A percentile compares a stretch with the other conserved stretches of the same genome.
These are phyloP conservation scores for Mantis religiosa DNA, from an alignment of 2,888 invertebrate species.

Conservation along the genomic window DNA sequence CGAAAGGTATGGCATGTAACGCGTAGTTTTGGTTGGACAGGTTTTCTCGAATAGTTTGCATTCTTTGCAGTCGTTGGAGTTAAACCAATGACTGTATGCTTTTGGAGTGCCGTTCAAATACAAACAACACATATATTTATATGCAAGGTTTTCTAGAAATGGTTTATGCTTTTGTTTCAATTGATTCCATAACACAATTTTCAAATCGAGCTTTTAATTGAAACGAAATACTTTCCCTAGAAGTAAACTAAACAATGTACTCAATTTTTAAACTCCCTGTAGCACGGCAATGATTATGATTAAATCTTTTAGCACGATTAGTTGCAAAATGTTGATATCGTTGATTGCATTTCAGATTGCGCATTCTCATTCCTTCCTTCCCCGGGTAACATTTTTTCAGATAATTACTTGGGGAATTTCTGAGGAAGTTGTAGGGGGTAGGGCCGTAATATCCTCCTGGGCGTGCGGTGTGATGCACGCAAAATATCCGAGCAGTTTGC, in stretches of 20 bases:
- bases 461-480: not conserved
- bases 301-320: not conserved
- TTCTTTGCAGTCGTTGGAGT: no score
- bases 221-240: no score
- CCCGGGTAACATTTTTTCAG: not conserved
- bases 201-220: no score
- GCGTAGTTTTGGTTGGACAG: no score
- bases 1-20: no score
- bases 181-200: no score
- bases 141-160: no score
- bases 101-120: no score
- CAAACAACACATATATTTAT: no score
- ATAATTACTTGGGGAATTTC: not conserved
- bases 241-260: not conserved
- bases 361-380: not conserved
- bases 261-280: not conserved
- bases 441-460: not conserved
- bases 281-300: not conserved
- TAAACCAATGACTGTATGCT: no score
- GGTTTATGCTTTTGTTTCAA: no score
- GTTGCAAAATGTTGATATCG: not conserved
- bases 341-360: not conserved
- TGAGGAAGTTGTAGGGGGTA: not conserved
- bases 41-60: no score
- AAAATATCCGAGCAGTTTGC: not conserved